phyloP scores from a whole-genome alignment of 2,113 vertebrate genomes.

The Hypanus sabinus region DNA sequence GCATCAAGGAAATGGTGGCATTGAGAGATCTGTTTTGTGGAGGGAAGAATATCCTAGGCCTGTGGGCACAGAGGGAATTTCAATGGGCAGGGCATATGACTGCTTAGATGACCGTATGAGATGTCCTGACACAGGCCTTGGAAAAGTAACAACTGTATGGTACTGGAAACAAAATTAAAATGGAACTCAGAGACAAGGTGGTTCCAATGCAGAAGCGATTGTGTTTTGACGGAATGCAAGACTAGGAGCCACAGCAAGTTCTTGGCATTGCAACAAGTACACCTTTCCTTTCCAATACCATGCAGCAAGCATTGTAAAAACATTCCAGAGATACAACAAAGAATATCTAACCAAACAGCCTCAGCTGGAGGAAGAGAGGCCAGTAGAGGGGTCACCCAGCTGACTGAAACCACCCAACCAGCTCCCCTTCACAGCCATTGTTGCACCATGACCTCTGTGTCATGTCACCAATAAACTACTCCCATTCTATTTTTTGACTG shows the following conservation, averaged over 20 bases:
- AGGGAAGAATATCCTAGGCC: no score
- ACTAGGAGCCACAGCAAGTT: neutral
- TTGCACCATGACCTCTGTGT: neutral
- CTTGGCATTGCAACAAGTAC: neutral
- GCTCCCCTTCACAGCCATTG: neutral
- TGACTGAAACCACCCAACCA: neutral
- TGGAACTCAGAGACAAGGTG: constrained; percentile 7
- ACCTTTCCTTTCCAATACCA: neutral
- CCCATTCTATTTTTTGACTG: constrained; percentile 16
- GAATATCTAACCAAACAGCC: neutral
- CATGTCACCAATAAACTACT: neutral
- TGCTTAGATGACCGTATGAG: no score
- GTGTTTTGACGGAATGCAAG: neutral
- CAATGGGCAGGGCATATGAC: no score
- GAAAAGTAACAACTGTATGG: neutral
- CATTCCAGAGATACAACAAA: neutral
- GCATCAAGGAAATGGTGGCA: neutral
- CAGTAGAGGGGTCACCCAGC: constrained; percentile 1
- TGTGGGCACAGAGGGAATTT: no score
- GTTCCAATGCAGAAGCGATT: neutral
- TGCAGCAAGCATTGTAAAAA: neutral
- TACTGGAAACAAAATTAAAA: neutral
- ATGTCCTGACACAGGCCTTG: no score
- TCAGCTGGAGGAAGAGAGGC: neutral
- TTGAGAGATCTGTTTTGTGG: no score